Base-by-base conservation (phyloP, 2,113 vertebrate species). In the Kobus ellipsiprymnus region DNA sequence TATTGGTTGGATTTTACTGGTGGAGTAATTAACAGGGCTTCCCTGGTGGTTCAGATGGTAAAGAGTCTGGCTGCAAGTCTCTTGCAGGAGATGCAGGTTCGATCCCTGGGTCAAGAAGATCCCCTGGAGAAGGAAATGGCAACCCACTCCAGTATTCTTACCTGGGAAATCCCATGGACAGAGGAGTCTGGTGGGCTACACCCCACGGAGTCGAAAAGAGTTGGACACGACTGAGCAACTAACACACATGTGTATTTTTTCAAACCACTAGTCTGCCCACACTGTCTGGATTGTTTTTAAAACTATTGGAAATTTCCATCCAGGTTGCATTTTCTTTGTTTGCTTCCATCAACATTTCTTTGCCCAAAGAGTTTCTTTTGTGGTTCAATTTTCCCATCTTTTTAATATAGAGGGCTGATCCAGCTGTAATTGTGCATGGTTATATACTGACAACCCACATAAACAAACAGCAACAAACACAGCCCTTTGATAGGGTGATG, bases 321-420 rank as follows among this genome's bases (percentile, higher is more conserved):
- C 80, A 96, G 80, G 86, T 84, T 77, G 78, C 82, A 62, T 97
- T 97, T 97, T 90, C 77, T 62, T 94, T 95, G 82, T 98, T 97
- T 94, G 83, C 55, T 94, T 91, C 94, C 60, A 64, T 90, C 78
- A 81, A 97, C 95, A 86, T 57, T 93, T 96, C 86, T 94, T 54
- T 87, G 59, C 91, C 83, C 88, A 98, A 93, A 64, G 78, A 30
- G 46, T 97, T 94, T 54, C 95, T 93, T 86, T 48, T 87, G 93
- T 94, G 91, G 90, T 95, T 97, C 83, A 95, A 1, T 55, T 87
- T 96, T 94, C 95, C 98, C 95, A 92, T 95, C 91, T 82, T 97
- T 96, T 96, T 64, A 91, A 97, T 36, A 77, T 16, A 93, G 80
- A 90, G 84, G 52, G 94, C 80, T 67, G 80, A 52, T 48, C 59